Base-by-base conservation (phyloP, 2,888 invertebrate species). In the Malthinus seriepunctatus region DNA sequence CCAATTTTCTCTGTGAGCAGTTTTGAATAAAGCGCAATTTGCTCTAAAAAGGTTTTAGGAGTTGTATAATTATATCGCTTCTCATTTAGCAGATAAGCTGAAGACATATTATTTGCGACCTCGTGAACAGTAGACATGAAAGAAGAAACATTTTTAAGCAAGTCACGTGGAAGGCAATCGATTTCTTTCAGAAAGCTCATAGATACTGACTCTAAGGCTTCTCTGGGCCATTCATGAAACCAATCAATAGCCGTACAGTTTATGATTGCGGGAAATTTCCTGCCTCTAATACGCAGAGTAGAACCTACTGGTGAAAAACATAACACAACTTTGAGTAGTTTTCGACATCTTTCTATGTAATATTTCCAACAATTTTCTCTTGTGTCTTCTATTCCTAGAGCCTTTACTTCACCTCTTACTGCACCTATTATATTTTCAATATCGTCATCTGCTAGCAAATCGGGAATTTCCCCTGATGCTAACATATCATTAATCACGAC, bases 221-320 rank as follows among this genome's bases (percentile, higher is more conserved):
- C 91, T 72, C 86, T 85, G 0, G 97, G 97, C 97, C 97, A 97
- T 73, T 95, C 93, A 76, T 97, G 95, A 80, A 97, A 97, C 96
- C 97, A 97, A 78, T 97, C 90, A 65, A 97, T 95, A 10, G 92
- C 87, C 0, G 95, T 93, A 74, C 95, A 95, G 80, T 93, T 97
- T 10, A 94, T 91, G 32, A 97, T 80, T 0, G 97, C 95, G 0
- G 97, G 97, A 80, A 97, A 97, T 78, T 96, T 95, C 51, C 97
- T 85, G 3, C 92, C 90, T 53, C 97, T 85, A 10, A 94, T 82
- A 50, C 97, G 82, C 10, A 97, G 81, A 0, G 93, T 95, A 0
- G 90, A 88, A 0, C 97, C 97, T 51, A 97, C 96, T 0, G 97
- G 97, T 0, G 96, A 97, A 78, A 97, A 97, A 75, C 96, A 97